Conservation (phyloP, 2,888 invertebrate species). For the Drosophila meridionalis region DNA sequence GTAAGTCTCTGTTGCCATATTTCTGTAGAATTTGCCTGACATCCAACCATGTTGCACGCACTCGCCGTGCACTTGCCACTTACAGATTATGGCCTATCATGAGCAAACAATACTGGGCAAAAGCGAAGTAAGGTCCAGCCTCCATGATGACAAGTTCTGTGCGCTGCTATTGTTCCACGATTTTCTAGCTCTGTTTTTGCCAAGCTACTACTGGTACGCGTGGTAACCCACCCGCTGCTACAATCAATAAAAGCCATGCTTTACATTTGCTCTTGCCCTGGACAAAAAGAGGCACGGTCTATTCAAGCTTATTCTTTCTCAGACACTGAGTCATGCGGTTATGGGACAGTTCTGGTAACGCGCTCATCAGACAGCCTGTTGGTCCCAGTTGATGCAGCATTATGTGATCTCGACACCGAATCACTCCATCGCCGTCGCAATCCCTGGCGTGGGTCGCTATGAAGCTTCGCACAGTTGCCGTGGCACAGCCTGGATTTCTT, state of each 20-base stretch:
- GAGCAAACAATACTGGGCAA: constrained; percentile 57
- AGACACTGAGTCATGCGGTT: constrained; percentile 84
- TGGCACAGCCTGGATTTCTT: constrained; percentile 65
- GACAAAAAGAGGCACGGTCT: constrained; percentile 3
- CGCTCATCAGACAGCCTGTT: constrained; percentile 61
- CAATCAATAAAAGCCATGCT: constrained; percentile 49
- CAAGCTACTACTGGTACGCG: constrained; percentile 35
- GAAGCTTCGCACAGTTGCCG: constrained; percentile 62
- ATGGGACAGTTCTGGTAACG: constrained; percentile 73
- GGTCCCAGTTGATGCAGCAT: constrained; percentile 77
- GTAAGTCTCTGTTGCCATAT: constrained; percentile 48
- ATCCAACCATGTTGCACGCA: constrained; percentile 1
- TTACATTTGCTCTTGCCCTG: constrained; percentile 7
- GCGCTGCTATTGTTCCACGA: constrained; percentile 65
- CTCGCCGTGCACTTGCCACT: constrained; percentile 32
- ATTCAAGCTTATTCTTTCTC: constrained; percentile 32
- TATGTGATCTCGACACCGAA: constrained; percentile 78
- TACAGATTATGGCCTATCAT: constrained; percentile 67
- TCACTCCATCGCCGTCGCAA: constrained; percentile 76
- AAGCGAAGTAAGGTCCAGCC: constrained; percentile 18
- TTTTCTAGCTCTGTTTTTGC: constrained; percentile 55
- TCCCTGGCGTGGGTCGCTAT: constrained; percentile 63
- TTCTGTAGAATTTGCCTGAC: constrained; percentile 12
- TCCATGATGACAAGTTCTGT: constrained; percentile 51
- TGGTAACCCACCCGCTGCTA: constrained; percentile 46